Evolutionary conservation across 1,140 invertebrate species (phyloP), one percentile per base, ranked within the genome.

Genomic region (Apis laboriosa): DNA sequence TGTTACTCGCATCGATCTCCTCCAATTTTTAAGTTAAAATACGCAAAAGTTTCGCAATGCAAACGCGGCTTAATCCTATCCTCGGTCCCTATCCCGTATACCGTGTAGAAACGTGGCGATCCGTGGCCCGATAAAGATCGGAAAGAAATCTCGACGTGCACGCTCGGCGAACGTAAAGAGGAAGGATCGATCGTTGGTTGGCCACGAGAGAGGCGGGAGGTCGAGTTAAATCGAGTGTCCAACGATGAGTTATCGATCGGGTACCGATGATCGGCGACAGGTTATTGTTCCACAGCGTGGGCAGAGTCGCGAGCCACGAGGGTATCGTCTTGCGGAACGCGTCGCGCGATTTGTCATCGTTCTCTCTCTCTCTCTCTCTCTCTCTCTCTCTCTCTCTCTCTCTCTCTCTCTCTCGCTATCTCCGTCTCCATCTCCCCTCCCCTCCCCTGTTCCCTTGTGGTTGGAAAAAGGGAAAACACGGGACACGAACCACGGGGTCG

Each of bases 311-410:
- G 71, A 73, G 24, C 83, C 73, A 85, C 79, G 83, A 56, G 83
- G 56, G 53, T 43, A 67, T 19, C 84, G 87, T 86, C 89, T 51
- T 49, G 77, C 43, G 19, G 34, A 19, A 34, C 56, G 56, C 51
- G 51, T 56, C 71, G 55, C 74, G 86, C 86, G 89, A 90, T 91
- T 90, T 91, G 90, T 91, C 88, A 90, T 90, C 89, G 84, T 86
- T 89, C 84, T 87, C 85, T 86, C 86, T 75, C 80, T 84, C 70
- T 74, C 34, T 43, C 34, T 72, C 70, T 55, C 53, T 24, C 55
- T 63, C 55, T 86, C 86, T 75, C 80, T 34, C 1, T 34, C 84
- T 87, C 84, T 86, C 86, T 72, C 70, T 55, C 53, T 24, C 55
- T 63, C 55, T 86, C 86, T 75, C 80, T 34, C 1, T 34, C 84